These are phyloP conservation scores for Paratilapia polleni DNA, from an alignment of 2,113 vertebrate species.

Conservation along the genomic window DNA sequence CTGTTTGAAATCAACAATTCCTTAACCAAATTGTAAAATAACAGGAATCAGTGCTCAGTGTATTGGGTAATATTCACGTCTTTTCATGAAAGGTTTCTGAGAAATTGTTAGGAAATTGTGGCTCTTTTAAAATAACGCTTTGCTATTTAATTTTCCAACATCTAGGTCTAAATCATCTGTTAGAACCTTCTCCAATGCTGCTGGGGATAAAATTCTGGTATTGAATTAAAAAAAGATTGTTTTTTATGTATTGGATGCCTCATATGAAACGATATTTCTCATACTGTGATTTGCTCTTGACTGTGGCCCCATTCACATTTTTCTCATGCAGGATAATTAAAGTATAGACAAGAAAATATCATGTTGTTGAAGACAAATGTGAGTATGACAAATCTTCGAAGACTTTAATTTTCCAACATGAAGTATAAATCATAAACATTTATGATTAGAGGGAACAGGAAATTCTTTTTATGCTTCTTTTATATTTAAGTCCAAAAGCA, in stretches of 20 bases:
- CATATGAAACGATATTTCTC: not conserved
- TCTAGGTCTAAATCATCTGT: not conserved
- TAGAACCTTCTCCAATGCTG: not conserved
- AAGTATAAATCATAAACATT: not conserved
- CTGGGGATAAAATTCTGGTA: not conserved
- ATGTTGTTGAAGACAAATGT: not conserved
- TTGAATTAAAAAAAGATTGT: too few species aligned
- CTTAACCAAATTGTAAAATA: not conserved
- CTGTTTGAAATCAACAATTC: not conserved
- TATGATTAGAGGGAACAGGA: not conserved
- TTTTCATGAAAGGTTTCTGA: not conserved
- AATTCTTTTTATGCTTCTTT: not conserved
- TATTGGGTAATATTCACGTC: not conserved
- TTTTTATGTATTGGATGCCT: not conserved
- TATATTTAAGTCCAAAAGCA: not conserved
- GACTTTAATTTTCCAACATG: too few species aligned
- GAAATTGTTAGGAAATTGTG: not conserved
- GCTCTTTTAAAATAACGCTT: not conserved
- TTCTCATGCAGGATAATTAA: not conserved
- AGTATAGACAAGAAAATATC: not conserved
- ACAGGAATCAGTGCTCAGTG: not conserved
- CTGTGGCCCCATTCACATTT: rapidly evolving
- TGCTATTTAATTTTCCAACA: not conserved
- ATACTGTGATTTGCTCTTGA: not conserved
- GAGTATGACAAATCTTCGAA: rapidly evolving